phyloP scores from a whole-genome alignment of 2,113 vertebrate genomes.

The Poeciliopsis turrubarensis region DNA sequence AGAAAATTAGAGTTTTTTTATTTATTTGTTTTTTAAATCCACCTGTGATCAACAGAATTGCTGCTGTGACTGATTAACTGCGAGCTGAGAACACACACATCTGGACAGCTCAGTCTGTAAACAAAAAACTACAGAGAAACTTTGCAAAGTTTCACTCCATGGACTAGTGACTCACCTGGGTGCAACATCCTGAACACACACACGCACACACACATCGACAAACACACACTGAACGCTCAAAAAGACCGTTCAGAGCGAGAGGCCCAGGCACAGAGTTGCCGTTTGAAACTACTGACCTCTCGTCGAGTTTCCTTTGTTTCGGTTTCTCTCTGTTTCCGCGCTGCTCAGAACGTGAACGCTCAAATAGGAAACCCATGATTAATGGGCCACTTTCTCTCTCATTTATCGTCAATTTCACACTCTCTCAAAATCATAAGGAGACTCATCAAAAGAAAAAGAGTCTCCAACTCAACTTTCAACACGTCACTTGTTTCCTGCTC shows the following conservation, averaged over 20 bases:
- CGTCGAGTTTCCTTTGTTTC: neutral
- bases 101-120: conserved; percentile 48
- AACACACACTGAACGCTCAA: conserved; percentile 8
- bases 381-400: neutral
- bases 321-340: conserved; percentile 6
- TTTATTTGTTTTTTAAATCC: neutral
- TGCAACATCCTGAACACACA: conserved; percentile 32
- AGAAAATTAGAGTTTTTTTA: neutral
- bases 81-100: conserved; percentile 42
- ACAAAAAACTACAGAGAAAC: conserved; percentile 45
- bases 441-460: neutral
- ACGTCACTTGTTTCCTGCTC: neutral
- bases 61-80: conserved; percentile 66
- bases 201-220: conserved; percentile 14
- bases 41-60: conserved; percentile 9
- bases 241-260: conserved; percentile 20
- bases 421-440: neutral
- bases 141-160: conserved; percentile 39
- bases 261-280: conserved; percentile 19
- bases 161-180: conserved; percentile 66
- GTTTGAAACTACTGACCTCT: conserved; percentile 24
- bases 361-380: neutral
- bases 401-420: conserved; percentile 3
- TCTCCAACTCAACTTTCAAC: neutral
- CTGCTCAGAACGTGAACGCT: neutral